Conservation (phyloP, 1,140 invertebrate genomes). For the Drosophila subpulchrella region DNA sequence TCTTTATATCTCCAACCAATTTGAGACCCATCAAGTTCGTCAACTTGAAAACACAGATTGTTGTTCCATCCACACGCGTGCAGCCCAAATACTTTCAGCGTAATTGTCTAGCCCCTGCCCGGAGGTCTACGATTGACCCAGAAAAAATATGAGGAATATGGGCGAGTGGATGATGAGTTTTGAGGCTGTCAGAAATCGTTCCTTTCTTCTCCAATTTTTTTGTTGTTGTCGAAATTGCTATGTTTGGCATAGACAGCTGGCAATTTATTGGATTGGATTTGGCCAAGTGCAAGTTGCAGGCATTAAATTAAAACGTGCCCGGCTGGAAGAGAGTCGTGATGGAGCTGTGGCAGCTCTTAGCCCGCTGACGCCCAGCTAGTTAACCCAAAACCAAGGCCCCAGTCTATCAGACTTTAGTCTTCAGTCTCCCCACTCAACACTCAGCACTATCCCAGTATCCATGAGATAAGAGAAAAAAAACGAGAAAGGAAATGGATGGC, state of each 20-base stretch:
- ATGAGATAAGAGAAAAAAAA: constrained; percentile 11
- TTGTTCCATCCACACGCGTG: constrained; percentile 6
- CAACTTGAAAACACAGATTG: constrained; percentile 14
- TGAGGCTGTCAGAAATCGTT: constrained; percentile 15
- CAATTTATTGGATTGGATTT: constrained; percentile 48
- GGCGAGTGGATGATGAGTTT: constrained; percentile 7
- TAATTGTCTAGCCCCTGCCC: constrained; percentile 19
- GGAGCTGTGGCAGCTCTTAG: constrained; percentile 57
- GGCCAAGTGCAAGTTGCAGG: constrained; percentile 45
- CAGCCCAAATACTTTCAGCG: constrained; percentile 4
- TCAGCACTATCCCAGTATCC: constrained; percentile 1
- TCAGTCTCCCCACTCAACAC: not conserved
- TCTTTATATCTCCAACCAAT: not conserved
- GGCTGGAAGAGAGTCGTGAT: constrained; percentile 59
- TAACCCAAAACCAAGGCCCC: constrained; percentile 55
- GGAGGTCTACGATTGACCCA: constrained; percentile 25
- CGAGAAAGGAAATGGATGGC: constrained; percentile 13
- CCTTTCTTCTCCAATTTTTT: constrained; percentile 14
- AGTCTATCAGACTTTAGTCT: not conserved
- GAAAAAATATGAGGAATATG: constrained; percentile 22
- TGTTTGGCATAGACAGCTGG: constrained; percentile 36
- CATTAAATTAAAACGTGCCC: constrained; percentile 69
- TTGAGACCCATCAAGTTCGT: constrained; percentile 9
- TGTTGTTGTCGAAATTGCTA: constrained; percentile 13
- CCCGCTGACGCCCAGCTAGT: constrained; percentile 73